These are phyloP conservation scores for Alloscopus bannaensis DNA, from an alignment of 2,888 invertebrate genomes.

Conservation along the genomic window DNA sequence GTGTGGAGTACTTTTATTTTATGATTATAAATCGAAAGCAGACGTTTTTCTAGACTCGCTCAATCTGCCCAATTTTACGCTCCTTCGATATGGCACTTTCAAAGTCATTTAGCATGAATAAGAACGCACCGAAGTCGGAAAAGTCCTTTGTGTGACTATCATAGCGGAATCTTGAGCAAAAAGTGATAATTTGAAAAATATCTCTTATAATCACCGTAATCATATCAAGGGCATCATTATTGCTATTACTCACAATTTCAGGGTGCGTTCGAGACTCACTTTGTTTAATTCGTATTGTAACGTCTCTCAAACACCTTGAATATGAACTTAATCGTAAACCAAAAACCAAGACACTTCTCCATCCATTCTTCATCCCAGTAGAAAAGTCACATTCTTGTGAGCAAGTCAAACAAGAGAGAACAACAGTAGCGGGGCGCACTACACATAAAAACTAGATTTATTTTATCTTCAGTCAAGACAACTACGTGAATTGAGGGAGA, in stretches of 20 bases:
- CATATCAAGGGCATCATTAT: conserved; percentile 59
- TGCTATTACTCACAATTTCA: conserved; percentile 16
- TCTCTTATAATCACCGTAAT: conserved; percentile 47
- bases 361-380: no score
- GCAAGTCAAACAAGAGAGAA: not conserved
- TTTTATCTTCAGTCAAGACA: conserved; percentile 31
- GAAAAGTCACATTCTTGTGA: conserved; percentile 1
- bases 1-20: conserved; percentile 55
- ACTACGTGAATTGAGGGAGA: conserved; percentile 1
- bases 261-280: not conserved
- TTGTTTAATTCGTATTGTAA: not conserved
- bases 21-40: conserved; percentile 55
- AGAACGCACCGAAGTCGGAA: no score
- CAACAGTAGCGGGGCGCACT: conserved; percentile 44
- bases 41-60: no score
- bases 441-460: conserved; percentile 56
- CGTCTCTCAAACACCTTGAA: conserved; percentile 1
- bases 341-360: not conserved
- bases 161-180: no score
- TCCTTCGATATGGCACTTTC: no score
- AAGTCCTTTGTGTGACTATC: no score
- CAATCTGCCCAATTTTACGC: no score
- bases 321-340: not conserved
- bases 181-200: no score
- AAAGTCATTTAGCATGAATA: no score